Conservation (phyloP, 2,797 vertebrate genomes). For the Tinamus major region DNA sequence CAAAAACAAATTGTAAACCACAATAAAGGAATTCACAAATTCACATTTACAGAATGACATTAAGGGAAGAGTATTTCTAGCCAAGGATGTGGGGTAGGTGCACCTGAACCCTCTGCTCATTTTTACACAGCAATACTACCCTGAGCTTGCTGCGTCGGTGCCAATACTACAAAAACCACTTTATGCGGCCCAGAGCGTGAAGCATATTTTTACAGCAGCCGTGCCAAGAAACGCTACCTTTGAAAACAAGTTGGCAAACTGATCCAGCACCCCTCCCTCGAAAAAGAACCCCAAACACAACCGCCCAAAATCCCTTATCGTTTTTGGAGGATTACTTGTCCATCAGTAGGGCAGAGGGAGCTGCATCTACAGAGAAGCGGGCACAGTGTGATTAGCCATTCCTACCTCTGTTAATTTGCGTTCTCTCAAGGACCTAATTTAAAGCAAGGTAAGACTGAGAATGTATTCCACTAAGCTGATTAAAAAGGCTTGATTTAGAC, state of each 20-base stretch:
- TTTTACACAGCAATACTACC: rapidly evolving
- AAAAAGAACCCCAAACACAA: neutral
- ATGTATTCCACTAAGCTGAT: rapidly evolving
- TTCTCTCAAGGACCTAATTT: neutral
- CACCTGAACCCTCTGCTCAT: rapidly evolving
- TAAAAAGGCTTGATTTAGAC: neutral
- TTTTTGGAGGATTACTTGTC: rapidly evolving
- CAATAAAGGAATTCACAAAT: neutral
- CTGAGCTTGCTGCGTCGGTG: neutral
- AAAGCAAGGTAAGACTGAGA: neutral
- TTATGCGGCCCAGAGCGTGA: neutral
- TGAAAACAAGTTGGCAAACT: neutral
- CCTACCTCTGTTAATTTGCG: neutral
- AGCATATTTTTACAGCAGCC: neutral
- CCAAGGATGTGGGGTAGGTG: neutral
- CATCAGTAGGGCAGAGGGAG: neutral
- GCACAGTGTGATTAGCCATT: neutral
- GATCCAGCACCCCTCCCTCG: neutral
- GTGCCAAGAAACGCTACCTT: neutral
- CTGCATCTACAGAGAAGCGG: rapidly evolving
- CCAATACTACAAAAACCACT: neutral
- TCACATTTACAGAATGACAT: neutral
- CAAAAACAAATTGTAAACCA: neutral
- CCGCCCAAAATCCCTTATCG: neutral
- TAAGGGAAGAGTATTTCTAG: neutral